Base-by-base conservation (phyloP, 2,888 invertebrate genomes). In the Apomyelois bistriatella region DNA sequence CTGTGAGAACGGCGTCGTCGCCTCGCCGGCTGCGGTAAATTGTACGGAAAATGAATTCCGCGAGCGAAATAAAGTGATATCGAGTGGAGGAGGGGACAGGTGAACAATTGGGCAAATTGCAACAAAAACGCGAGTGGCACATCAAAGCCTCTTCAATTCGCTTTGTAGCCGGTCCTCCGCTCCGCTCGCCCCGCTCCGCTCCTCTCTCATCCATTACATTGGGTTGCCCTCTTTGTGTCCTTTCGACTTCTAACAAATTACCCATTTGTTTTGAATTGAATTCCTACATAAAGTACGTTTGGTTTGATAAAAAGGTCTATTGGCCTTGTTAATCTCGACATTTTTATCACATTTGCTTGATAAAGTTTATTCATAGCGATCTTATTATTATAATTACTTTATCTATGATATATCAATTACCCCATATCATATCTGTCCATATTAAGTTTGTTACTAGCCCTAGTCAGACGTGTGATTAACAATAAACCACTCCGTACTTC, bases 61-160 rank as follows among this genome's bases (percentile, higher is more conserved):
- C 52, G 55, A 51, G 56, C 61, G 61, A 64, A 69, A 72, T 74
- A 65, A 71, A 74, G 72, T 62, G 66, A 61, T 72, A 62, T 58
- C 59, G 58, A 28, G 50, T 52, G 53, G 49, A 52, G 52, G 53
- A 53, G 58, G 56, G 60, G 70, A 69, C 74, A 70, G 71, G 63
- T 62, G 67, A 64, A 70, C 74, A 71, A 72, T 71, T 71, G 73
- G 65, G 66, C 72, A 74, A 74, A 74, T 75, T 72, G 72, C 58
- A 67, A 76, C 67, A 76, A 81, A 79, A 79, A 76, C 71, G 58
- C 57, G 59, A 62, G 62, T 42, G 52, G 64, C 57, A 66, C 59
- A 59, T 68, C 68, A 62, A 57, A 67, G 68, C 60, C 55, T 65
- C 65, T 59, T 65, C 69, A 68, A 64, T 65, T 61, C 57, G 53